A percentile compares a stretch with the other conserved stretches of the same genome.
These are phyloP conservation scores for Venturia canescens DNA, from an alignment of 1,140 invertebrate species.

Conservation along the genomic window DNA sequence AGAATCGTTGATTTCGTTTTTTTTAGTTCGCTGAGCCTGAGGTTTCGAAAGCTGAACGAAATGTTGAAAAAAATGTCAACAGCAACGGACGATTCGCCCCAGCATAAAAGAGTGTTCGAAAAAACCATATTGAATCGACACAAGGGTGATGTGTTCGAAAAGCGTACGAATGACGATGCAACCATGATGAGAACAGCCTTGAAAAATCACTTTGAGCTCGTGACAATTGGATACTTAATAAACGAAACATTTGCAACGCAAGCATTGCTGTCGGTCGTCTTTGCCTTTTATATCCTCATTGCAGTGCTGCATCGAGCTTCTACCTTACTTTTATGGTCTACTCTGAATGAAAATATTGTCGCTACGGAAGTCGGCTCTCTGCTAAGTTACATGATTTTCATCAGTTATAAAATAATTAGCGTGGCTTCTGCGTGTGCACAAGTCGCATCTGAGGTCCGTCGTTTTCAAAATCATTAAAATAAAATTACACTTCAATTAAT, in stretches of 20 bases:
- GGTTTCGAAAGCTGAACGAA: constrained; percentile 36
- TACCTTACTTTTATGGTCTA: constrained; percentile 17
- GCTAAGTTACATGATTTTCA: background rate
- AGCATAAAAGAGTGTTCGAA: constrained; percentile 43
- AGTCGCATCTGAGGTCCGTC: background rate
- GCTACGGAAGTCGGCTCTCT: background rate
- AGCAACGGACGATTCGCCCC: constrained; percentile 34
- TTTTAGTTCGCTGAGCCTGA: constrained; percentile 14
- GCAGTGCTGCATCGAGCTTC: constrained; percentile 4
- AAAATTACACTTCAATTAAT: too few relatives aligned
- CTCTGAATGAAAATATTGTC: background rate
- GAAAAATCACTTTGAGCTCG: constrained; percentile 12
- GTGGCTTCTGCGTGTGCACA: background rate
- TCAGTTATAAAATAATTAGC: background rate
- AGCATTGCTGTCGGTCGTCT: constrained; percentile 21
- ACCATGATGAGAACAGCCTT: constrained; percentile 18
- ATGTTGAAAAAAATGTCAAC: constrained; percentile 24
- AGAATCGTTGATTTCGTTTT: too few relatives aligned
- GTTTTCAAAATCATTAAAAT: too few relatives aligned
- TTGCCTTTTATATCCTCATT: background rate
- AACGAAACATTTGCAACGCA: constrained; percentile 24
- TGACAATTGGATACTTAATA: background rate
- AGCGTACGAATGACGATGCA: constrained; percentile 33
- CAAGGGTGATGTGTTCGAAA: background rate
- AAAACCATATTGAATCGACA: background rate